phyloP scores from a whole-genome alignment of 2,797 vertebrate genomes.

The Pristis pectinata region DNA sequence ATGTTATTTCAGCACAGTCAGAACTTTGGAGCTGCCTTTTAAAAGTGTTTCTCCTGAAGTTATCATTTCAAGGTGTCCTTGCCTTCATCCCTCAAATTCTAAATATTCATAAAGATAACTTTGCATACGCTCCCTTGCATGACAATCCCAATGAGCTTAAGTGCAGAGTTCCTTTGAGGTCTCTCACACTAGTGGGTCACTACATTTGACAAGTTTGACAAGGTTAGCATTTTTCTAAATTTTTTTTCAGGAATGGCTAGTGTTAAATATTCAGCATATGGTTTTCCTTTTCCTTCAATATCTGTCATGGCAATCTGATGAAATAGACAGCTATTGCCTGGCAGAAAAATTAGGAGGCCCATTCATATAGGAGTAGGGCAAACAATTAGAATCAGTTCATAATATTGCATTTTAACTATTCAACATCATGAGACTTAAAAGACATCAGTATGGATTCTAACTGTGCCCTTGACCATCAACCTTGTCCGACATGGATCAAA shows the following conservation, averaged over 20 bases:
- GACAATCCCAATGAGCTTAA: slow-evolving; percentile 34
- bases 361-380: not conserved
- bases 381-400: not conserved
- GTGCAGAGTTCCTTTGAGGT: slow-evolving; percentile 35
- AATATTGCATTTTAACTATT: not conserved
- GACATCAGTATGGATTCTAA: not conserved
- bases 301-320: slow-evolving; percentile 20
- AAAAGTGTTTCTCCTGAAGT: slow-evolving; percentile 24
- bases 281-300: slow-evolving; percentile 32
- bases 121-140: slow-evolving; percentile 11
- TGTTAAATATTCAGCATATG: slow-evolving; percentile 25
- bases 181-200: slow-evolving; percentile 23
- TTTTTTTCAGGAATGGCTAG: slow-evolving; percentile 27
- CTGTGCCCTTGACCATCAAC: too few relatives aligned
- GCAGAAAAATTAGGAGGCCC: not conserved
- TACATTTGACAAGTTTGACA: slow-evolving; percentile 36
- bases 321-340: not conserved
- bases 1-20: not conserved
- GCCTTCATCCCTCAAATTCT: slow-evolving; percentile 30
- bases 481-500: too few relatives aligned
- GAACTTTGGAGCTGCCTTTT: slow-evolving; percentile 29
- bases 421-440: not conserved
- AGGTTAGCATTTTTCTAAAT: slow-evolving; percentile 36
- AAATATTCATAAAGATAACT: slow-evolving; percentile 38
- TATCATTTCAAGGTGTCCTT: slow-evolving; percentile 38